These are phyloP conservation scores for Geodia barretti DNA, from an alignment of 37 sponge, comb jelly and placozoan species.

Conservation along the genomic window DNA sequence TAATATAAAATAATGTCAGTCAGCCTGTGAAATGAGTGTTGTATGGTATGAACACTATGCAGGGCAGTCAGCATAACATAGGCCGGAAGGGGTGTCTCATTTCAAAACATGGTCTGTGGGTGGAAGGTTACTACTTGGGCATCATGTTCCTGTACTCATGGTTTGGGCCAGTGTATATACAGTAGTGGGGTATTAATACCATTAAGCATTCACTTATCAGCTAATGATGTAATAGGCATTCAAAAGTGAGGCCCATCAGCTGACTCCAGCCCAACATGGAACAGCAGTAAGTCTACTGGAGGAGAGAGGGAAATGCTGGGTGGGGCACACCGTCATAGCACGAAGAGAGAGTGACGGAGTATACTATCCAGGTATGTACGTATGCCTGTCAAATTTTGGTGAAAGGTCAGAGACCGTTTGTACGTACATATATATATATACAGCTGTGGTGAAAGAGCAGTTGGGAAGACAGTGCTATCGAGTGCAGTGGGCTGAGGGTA, in stretches of 20 bases:
- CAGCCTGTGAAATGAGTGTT: too few relatives aligned
- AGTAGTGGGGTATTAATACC: too few relatives aligned
- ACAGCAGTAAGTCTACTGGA: conserved; percentile 38
- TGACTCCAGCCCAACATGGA: conserved; percentile 24
- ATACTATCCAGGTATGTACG: conserved; percentile 57
- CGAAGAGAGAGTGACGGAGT: conserved; percentile 54
- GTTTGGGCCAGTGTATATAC: too few relatives aligned
- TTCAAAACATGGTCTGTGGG: too few relatives aligned
- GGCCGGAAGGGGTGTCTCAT: too few relatives aligned
- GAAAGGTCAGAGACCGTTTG: neutral
- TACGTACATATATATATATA: neutral
- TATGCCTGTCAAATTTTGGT: neutral
- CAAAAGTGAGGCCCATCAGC: conserved; percentile 46
- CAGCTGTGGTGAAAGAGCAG: conserved; percentile 50
- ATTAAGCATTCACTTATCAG: too few relatives aligned
- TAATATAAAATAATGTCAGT: too few relatives aligned
- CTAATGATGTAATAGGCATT: too few relatives aligned
- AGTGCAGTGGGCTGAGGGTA: conserved; percentile 37
- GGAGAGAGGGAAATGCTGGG: conserved; percentile 58
- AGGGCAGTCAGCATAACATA: too few relatives aligned
- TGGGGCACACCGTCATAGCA: conserved; percentile 64
- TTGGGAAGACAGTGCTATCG: conserved; percentile 12
- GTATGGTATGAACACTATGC: too few relatives aligned
- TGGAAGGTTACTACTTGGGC: too few relatives aligned
- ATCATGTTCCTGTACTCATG: too few relatives aligned